Evolutionary conservation across 1,140 invertebrate genomes (phyloP).

Genomic region (Drosophila aff.): DNA sequence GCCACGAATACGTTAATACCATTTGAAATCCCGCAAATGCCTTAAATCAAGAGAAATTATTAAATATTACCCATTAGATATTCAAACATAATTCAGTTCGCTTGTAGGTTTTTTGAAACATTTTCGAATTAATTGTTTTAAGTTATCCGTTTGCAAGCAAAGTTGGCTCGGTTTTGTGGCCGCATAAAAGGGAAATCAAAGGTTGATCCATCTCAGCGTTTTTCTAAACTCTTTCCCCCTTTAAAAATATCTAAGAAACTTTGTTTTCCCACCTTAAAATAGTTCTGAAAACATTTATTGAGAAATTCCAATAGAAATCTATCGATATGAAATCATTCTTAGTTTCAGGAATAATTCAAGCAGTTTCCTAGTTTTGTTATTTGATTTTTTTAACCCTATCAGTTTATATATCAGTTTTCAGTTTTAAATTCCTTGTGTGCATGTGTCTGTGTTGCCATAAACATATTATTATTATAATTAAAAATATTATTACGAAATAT

Average conservation of each 20-base stretch:
- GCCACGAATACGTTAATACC: constrained; percentile 58
- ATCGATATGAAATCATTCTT: neutral
- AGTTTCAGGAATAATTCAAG: neutral
- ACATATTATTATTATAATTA: constrained; percentile 5
- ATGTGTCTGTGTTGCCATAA: constrained; percentile 17
- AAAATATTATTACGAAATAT: neutral
- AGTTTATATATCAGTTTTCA: neutral
- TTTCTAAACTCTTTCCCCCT: neutral
- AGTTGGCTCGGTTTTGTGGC: constrained; percentile 47
- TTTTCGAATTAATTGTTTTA: constrained; percentile 36
- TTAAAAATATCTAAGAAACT: neutral
- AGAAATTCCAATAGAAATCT: neutral
- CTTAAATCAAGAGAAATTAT: constrained; percentile 65
- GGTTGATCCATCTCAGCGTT: constrained; percentile 8
- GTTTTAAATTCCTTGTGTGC: constrained; percentile 19
- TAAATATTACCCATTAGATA: constrained; percentile 73
- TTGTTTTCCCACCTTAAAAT: neutral
- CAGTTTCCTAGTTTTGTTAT: neutral
- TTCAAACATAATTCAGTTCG: constrained; percentile 43
- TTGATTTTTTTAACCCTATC: neutral
- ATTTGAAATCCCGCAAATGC: constrained; percentile 66
- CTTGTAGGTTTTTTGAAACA: constrained; percentile 63
- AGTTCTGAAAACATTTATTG: neutral
- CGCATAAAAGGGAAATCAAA: neutral
- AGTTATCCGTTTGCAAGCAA: constrained; percentile 43